Evolutionary conservation across 2,797 vertebrate genomes (phyloP).

Genomic region (Australoheros facetus): DNA sequence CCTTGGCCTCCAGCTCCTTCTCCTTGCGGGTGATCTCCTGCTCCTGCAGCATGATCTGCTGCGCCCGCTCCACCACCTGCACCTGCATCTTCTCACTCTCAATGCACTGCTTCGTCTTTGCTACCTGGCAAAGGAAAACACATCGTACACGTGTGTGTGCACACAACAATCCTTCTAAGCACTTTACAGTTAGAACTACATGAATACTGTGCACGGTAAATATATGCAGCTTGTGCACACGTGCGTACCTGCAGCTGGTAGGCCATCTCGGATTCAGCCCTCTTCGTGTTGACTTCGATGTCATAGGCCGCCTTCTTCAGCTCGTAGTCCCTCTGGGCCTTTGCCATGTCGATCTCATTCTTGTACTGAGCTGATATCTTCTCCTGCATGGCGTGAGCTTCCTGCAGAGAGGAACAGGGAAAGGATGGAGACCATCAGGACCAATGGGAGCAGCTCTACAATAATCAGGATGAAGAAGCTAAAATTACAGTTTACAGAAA

Average conservation of each 20-base stretch:
- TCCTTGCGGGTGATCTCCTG: conserved; percentile 89
- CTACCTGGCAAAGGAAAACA: conserved; percentile 77
- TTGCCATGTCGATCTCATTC: conserved; percentile 93
- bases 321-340: conserved; percentile 91
- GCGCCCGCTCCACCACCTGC: conserved; percentile 88
- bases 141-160: background rate
- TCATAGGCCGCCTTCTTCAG: conserved; percentile 91
- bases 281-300: conserved; percentile 89
- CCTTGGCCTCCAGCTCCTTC: conserved; percentile 89
- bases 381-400: conserved; percentile 89
- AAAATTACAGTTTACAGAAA: background rate
- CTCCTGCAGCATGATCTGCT: conserved; percentile 90
- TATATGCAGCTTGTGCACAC: background rate
- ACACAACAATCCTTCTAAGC: conserved; percentile 54
- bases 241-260: conserved; percentile 89
- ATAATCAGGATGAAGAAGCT: background rate
- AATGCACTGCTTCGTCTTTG: conserved; percentile 91
- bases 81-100: conserved; percentile 92
- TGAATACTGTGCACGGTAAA: background rate
- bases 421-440: background rate
- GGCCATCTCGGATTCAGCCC: conserved; percentile 91
- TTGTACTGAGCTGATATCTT: conserved; percentile 90
- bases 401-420: conserved; percentile 68
- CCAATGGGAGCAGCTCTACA: background rate
- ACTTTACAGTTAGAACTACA: too few species aligned